A percentile compares a stretch with the other conserved stretches of the same genome.
These are phyloP conservation scores for Tinea semifulvella DNA, from an alignment of 2,888 invertebrate species.

Conservation along the genomic window DNA sequence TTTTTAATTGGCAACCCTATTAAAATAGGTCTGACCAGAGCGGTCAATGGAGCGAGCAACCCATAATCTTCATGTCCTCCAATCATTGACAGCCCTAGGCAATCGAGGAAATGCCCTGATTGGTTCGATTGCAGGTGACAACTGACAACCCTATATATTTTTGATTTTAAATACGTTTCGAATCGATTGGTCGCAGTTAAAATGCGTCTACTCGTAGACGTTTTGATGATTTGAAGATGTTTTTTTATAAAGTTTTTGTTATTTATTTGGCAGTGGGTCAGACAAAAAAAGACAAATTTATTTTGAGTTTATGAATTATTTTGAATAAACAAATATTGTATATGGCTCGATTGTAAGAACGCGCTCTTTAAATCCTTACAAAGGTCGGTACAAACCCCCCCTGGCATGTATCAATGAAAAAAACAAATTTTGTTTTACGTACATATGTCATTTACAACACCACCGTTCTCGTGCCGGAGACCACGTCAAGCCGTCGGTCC, in stretches of 20 bases:
- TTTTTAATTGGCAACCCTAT: conserved; percentile 9
- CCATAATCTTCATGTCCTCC: conserved; percentile 31
- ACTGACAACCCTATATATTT: conserved; percentile 6
- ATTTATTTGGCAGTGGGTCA: too few species aligned
- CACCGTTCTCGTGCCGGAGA: too few species aligned
- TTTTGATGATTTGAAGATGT: not conserved
- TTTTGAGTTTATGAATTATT: too few species aligned
- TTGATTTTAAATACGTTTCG: conserved; percentile 1
- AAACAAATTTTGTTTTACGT: too few species aligned
- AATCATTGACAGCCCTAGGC: conserved; percentile 34
- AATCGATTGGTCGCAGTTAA: conserved; percentile 10
- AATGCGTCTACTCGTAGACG: conserved; percentile 5
- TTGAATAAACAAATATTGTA: too few species aligned
- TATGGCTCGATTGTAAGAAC: too few species aligned
- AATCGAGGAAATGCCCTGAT: conserved; percentile 33
- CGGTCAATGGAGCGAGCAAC: conserved; percentile 34
- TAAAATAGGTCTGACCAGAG: conserved; percentile 20
- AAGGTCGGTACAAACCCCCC: too few species aligned
- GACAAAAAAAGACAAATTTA: too few species aligned
- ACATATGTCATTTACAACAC: too few species aligned
- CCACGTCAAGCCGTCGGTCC: too few species aligned
- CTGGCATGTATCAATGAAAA: too few species aligned
- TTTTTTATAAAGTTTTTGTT: conserved; percentile 1
- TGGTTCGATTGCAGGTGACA: conserved; percentile 13
- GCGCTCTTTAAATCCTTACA: too few species aligned